Evolutionary conservation across 2,888 invertebrate species (phyloP), one percentile per base, ranked within the genome.

Genomic region (Myopa testacea): DNA sequence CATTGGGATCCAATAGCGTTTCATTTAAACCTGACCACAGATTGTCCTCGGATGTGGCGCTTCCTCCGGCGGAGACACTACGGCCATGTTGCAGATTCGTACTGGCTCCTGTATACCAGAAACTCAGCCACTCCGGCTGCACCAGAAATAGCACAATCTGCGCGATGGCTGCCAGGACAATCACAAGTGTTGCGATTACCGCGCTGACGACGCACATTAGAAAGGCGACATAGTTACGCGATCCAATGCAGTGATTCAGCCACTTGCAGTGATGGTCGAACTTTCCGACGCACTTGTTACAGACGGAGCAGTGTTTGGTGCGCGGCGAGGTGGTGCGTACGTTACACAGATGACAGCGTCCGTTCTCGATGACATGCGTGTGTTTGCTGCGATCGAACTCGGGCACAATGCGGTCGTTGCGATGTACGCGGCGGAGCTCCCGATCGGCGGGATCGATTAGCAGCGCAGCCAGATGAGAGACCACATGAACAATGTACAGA

Each of bases 241-340:
- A 93, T 10, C 99, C 99, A 80, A 99, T 93, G 90, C 99, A 99
- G 90, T 97, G 98, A 91, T 99, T 99, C 83, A 99, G 91, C 98
- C 99, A 99, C 91, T 98, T 97, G 91, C 98, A 99, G 90, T 99
- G 98, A 89, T 98, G 98, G 89, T 99, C 98, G 90, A 99, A 99
- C 78, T 93, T 92, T 16, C 94, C 93, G 73, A 99, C 95, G 90
- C 99, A 99, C 92, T 99, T 99, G 91, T 99, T 99, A 91, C 99
- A 99, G 82, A 96, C 93, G 84, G 96, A 95, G 89, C 99, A 99
- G 89, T 99, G 99, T 89, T 99, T 99, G 14, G 96, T 96, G 81
- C 94, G 92, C 73, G 92, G 92, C 79, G 93, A 93, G 79, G 92
- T 92, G 8, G 94, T 94, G 80, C 93, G 91, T 83, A 97, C 94